Base-by-base conservation (phyloP, 2,888 invertebrate genomes). In the Xylophagus ater region DNA sequence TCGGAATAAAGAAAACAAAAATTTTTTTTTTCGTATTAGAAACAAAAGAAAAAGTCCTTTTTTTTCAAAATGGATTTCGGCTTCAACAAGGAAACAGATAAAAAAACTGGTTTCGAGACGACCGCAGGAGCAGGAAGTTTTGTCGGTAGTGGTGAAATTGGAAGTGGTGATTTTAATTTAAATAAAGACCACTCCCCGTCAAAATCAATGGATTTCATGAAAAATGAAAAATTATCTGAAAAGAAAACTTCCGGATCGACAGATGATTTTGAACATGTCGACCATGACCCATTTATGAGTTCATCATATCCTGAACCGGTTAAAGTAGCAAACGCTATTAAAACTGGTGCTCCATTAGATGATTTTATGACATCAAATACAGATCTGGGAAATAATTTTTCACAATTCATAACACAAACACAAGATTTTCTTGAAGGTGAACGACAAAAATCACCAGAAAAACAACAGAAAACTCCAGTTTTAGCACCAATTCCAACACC, bases 191-290 rank as follows among this genome's bases (percentile, higher is more conserved):
- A 10, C 23, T 23, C 23, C 23, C 23, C 23, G 15, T n/a, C 26
- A 12, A 36, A 40, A 33, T 14, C 32, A 9, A 18, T 33, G 9
- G 36, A 30, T 26, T 13, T 40, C 15, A 10, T 8, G 7, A 34
- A 32, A 10, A 29, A 15, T 7, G 36, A 32, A 32, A 40, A 40
- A 32, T 20, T 30, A 12, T 15, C 15, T 10, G 18, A 21, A 10
- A 41, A 23, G 36, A 37, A 24, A 25, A 35, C 21, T 23, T 24
- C 26, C 15, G 41, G 36, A 29, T 40, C 39, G 20, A 39, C 42
- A 25, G 47, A 45, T 39, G 47, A 47, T 35, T 47, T 47, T 35
- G 47, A 47, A 23, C 47, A 47, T 44, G 41, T 47, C 30, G 45
- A 41, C 25, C 43, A 42, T 33, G 44, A 46, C 21, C 42, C 39